A percentile compares a stretch with the other conserved stretches of the same genome.
phyloP scores from a whole-genome alignment of 2,797 vertebrate genomes.

The Tokudaia muenninki region DNA sequence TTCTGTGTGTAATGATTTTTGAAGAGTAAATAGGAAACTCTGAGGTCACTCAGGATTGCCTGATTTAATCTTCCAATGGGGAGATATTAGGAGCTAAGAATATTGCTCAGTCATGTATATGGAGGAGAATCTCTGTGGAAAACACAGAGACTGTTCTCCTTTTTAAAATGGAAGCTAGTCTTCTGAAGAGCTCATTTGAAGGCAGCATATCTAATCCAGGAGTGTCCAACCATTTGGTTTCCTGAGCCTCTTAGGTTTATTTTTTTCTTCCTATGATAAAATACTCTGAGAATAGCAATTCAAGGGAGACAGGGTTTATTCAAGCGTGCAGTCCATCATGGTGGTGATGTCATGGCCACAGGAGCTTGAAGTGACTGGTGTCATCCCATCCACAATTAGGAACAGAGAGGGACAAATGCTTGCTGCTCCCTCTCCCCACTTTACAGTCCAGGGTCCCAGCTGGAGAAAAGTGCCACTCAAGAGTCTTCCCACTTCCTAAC shows the following conservation, averaged over 20 bases:
- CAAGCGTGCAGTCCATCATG: background rate
- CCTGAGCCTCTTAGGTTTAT: background rate
- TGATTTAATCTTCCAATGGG: background rate
- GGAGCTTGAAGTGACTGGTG: background rate
- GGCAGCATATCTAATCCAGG: background rate
- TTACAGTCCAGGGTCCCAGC: background rate
- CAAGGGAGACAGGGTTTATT: background rate
- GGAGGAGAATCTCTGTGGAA: background rate
- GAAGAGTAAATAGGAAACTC: background rate
- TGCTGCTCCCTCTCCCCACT: background rate
- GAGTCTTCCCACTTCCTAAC: background rate
- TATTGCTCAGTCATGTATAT: background rate
- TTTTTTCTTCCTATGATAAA: background rate
- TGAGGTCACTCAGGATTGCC: background rate
- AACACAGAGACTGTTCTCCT: background rate
- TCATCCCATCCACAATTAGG: background rate
- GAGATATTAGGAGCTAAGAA: background rate
- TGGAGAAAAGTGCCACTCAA: background rate
- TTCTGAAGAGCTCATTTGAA: background rate
- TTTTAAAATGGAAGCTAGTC: background rate
- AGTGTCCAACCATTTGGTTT: background rate
- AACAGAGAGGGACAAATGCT: background rate
- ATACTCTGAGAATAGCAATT: background rate
- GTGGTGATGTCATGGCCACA: background rate
- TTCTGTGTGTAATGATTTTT: background rate